Evolutionary conservation across 2,113 vertebrate genomes (phyloP).

Genomic region (Kryptolebias marmoratus): DNA sequence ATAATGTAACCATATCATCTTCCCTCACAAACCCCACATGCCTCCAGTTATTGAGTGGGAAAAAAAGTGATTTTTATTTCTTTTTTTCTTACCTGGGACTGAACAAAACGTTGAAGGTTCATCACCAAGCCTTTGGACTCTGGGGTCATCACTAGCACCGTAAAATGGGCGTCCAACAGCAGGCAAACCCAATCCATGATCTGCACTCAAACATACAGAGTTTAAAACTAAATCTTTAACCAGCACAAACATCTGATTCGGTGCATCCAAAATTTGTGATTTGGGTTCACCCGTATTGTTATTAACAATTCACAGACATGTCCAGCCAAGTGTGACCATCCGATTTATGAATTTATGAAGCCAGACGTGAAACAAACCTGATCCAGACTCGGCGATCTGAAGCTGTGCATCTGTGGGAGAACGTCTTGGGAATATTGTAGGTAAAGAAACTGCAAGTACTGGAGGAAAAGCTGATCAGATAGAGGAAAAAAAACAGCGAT

Average conservation of each 20-base stretch:
- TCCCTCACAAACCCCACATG: background rate
- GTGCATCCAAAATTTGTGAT: background rate
- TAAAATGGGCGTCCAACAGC: constrained; percentile 93
- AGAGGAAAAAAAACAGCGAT: background rate
- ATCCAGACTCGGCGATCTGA: constrained; percentile 80
- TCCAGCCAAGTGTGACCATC: background rate
- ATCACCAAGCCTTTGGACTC: constrained; percentile 87
- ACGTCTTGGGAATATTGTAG: constrained; percentile 85
- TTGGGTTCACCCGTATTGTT: background rate
- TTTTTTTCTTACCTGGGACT: constrained; percentile 84
- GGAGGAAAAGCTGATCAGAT: constrained; percentile 86
- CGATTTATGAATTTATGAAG: background rate
- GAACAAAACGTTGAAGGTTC: constrained; percentile 88
- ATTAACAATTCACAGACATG: background rate
- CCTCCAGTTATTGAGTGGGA: background rate
- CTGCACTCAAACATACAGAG: constrained; percentile 68
- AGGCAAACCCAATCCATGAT: constrained; percentile 96
- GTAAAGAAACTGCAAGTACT: constrained; percentile 91
- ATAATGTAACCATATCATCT: background rate
- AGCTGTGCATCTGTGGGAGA: constrained; percentile 73
- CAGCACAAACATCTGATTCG: background rate
- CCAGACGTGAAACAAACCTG: constrained; percentile 82
- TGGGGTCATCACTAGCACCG: constrained; percentile 90
- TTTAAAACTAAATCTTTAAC: background rate
- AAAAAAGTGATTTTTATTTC: background rate